These are phyloP conservation scores for Palythoa heliodiscus DNA, from an alignment of 92 coral and sea anemone species.

Conservation along the genomic window DNA sequence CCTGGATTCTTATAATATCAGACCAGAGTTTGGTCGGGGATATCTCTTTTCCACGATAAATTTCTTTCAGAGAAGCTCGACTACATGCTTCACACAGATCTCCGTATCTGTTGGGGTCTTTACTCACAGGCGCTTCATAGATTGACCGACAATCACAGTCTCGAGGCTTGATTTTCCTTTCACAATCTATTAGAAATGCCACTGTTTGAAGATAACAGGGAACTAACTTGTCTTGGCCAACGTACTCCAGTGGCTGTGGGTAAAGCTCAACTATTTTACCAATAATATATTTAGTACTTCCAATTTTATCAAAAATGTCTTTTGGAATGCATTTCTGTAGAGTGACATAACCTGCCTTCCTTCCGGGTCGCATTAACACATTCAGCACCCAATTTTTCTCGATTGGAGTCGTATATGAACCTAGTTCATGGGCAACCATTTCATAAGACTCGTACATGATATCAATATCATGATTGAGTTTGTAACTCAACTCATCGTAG, in stretches of 20 bases:
- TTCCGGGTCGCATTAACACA: conserved; percentile 27
- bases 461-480: conserved; percentile 7
- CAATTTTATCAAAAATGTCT: not conserved
- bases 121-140: not conserved
- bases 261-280: not conserved
- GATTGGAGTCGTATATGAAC: not conserved
- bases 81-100: not conserved
- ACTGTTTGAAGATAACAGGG: not conserved
- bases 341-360: conserved; percentile 12
- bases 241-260: not conserved
- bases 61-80: not conserved
- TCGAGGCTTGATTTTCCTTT: not conserved
- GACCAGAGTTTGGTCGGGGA: not conserved
- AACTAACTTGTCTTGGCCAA: not conserved
- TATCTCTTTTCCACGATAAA: not conserved
- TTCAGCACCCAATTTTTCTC: conserved; percentile 21
- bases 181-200: not conserved
- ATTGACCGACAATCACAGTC: not conserved
- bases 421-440: conserved; percentile 9
- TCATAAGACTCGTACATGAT: conserved; percentile 8
- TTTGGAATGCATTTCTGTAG: not conserved
- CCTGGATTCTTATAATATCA: not conserved
- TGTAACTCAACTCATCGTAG: conserved; percentile 8
- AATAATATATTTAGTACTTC: not conserved
- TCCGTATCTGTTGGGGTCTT: not conserved